Conservation (phyloP, 2,888 invertebrate species). For the Diarsia brunnea region DNA sequence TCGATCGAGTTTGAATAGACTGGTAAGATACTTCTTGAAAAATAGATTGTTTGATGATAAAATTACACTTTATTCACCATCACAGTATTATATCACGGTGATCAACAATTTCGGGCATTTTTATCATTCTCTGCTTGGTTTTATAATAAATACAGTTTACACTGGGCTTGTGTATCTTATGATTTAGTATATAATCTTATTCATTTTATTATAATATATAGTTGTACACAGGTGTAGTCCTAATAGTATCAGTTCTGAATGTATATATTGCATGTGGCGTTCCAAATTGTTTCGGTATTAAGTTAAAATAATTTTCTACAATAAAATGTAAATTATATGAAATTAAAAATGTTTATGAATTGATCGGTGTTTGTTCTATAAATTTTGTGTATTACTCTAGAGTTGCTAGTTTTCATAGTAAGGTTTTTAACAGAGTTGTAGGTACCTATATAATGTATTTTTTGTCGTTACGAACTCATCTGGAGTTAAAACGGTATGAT, state of each 20-base stretch:
- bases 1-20: background rate
- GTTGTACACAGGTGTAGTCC: conserved; percentile 17
- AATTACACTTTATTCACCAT: conserved; percentile 10
- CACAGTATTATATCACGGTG: conserved; percentile 47
- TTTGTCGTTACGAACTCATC: background rate
- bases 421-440: background rate
- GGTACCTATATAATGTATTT: background rate
- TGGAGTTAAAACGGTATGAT: background rate
- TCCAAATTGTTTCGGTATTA: conserved; percentile 59
- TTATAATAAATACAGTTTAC: conserved; percentile 28
- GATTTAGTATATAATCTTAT: conserved; percentile 48
- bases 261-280: conserved; percentile 66
- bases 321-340: conserved; percentile 71
- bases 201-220: conserved; percentile 35
- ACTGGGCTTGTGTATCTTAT: conserved; percentile 49
- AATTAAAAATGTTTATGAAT: conserved; percentile 71
- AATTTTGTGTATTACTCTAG: background rate
- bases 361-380: conserved; percentile 28
- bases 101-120: background rate
- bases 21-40: background rate
- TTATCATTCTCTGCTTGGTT: conserved; percentile 4
- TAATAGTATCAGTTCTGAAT: conserved; percentile 73
- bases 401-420: background rate
- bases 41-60: conserved; percentile 8
- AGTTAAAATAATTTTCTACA: conserved; percentile 67